A percentile compares a stretch with the other conserved stretches of the same genome.
phyloP scores from a whole-genome alignment of 2,113 vertebrate species.

The Corynorhinus townsendii region DNA sequence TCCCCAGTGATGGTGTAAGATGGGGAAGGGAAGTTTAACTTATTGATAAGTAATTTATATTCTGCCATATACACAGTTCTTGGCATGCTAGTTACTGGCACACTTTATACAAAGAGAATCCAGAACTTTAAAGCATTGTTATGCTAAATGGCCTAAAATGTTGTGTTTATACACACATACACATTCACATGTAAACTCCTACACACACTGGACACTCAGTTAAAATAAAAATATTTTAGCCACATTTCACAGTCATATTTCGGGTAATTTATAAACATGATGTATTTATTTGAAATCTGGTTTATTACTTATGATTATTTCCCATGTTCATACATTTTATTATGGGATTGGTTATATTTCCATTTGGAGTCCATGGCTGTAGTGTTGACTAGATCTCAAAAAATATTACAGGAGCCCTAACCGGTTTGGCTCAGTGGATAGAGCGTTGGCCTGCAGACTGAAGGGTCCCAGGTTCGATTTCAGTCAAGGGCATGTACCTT shows the following conservation, averaged over 20 bases:
- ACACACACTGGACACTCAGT: background rate
- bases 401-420: slow-evolving; percentile 1
- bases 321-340: background rate
- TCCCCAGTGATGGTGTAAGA: background rate
- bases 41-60: background rate
- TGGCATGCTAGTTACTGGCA: background rate
- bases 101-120: slow-evolving; percentile 19
- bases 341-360: background rate
- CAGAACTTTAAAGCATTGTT: background rate
- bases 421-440: no score
- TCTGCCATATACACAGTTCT: background rate
- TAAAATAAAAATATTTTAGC: slow-evolving; percentile 8
- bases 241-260: background rate
- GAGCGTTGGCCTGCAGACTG: no score
- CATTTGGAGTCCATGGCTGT: background rate
- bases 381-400: background rate
- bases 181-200: background rate
- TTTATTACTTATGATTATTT: background rate
- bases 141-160: background rate
- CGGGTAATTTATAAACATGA: background rate
- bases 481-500: no score
- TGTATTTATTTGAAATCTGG: background rate
- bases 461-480: no score
- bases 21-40: background rate
- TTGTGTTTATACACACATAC: background rate